Base-by-base conservation (phyloP, 2,113 vertebrate species). In the Rhizomys pruinosus region DNA sequence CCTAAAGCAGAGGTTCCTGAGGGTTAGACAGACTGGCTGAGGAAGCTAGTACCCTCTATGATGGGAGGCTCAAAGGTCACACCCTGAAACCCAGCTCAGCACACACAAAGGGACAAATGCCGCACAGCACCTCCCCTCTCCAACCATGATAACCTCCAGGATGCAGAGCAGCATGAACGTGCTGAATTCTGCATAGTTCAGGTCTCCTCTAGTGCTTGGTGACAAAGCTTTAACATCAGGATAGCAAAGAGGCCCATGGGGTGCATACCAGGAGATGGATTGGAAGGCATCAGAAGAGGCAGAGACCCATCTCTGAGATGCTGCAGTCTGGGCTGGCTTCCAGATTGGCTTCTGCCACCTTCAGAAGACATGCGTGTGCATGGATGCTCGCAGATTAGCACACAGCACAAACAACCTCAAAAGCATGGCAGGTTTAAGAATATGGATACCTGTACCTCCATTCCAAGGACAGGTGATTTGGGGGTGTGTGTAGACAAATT, bases 121-220 rank as follows among this genome's bases (percentile, higher is more conserved):
- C 25, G 34, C 39, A 63, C 63, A 37, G 84, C 72, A 17, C 29
- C 20, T 9, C n/a, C 37, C 37, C 57, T 39, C 32, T 0, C 32
- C 44, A 34, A 8, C 17, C 0, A 25, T 0, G 6, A 5, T 44
- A 7, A 44, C 7, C 71, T 79, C 6, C 44, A 2, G 69, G 44
- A 57, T 0, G 27, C 52, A 32, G 44, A 34, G 25, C 5, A 1
- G 69, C 1, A 0, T 27, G 73, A 59, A 66, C n/a, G n/a, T n/a
- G n/a, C n/a, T n/a, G n/a, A n/a, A n/a, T n/a, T n/a, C n/a, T 2
- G 32, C 2, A 0, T 16, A 23, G n/a, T 12, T 1, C 34, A 10
- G 15, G 79, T 57, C 57, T 16, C 66, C 64, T 9, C 7, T 10
- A 52, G 52, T 5, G 39, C 86, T 55, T 2, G 2, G 17, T 42